These are phyloP conservation scores for Tetramorium bicarinatum DNA, from an alignment of 2,888 invertebrate species.

Conservation along the genomic window DNA sequence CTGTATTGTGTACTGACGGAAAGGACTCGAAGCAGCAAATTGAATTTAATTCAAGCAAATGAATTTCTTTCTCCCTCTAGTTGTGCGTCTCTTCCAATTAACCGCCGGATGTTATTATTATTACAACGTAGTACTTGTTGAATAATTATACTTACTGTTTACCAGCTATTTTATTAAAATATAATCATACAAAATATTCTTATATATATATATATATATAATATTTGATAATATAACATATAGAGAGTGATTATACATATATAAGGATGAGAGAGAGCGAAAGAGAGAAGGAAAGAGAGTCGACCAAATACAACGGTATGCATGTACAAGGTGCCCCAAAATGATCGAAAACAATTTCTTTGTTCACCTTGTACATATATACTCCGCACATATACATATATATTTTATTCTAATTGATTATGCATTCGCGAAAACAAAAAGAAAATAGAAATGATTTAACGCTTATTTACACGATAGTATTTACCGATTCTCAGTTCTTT, in stretches of 20 bases:
- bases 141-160: conserved; percentile 85
- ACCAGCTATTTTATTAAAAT: conserved; percentile 78
- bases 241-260: conserved; percentile 41
- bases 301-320: conserved; percentile 78
- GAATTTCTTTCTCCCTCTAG: conserved; percentile 47
- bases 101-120: conserved; percentile 80
- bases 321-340: conserved; percentile 35
- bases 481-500: conserved; percentile 73
- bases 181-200: conserved; percentile 81
- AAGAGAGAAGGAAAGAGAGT: conserved; percentile 69
- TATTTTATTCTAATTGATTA: conserved; percentile 69
- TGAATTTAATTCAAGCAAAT: conserved; percentile 53
- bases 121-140: conserved; percentile 81
- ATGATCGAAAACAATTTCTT: conserved; percentile 4
- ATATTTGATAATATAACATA: conserved; percentile 70
- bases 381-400: conserved; percentile 32
- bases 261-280: conserved; percentile 48
- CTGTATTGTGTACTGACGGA: neutral
- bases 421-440: conserved; percentile 4
- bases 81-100: conserved; percentile 73
- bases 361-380: conserved; percentile 53
- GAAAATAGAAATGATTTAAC: conserved; percentile 63
- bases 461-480: conserved; percentile 74
- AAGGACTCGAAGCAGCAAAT: neutral
- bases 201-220: conserved; percentile 61